A percentile compares a stretch with the other conserved stretches of the same genome.
Evolutionary conservation across 2,888 invertebrate genomes (phyloP).

Genomic region (Epinotia brunnichana): DNA sequence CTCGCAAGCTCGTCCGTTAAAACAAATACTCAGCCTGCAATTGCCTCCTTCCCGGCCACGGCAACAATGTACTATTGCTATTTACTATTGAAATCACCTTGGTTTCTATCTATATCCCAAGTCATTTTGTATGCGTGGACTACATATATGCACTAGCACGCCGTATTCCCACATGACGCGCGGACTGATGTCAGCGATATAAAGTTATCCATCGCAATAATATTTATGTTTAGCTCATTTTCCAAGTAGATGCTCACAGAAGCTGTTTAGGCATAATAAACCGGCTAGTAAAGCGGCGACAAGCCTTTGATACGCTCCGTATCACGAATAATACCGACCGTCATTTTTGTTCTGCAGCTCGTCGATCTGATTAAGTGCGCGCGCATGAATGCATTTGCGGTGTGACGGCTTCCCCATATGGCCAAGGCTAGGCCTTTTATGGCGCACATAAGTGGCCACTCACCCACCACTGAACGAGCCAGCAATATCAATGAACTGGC

Average conservation of each 20-base stretch:
- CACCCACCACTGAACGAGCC: slow-evolving; percentile 82
- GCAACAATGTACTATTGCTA: too few relatives aligned
- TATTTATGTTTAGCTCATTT: slow-evolving; percentile 8
- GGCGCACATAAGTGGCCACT: slow-evolving; percentile 82
- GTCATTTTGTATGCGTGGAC: background rate
- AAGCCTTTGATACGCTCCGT: slow-evolving; percentile 37
- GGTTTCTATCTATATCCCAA: background rate
- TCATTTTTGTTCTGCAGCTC: slow-evolving; percentile 71
- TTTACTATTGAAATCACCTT: background rate
- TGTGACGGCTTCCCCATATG: slow-evolving; percentile 81
- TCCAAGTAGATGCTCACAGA: slow-evolving; percentile 13
- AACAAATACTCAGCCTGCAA: too few relatives aligned
- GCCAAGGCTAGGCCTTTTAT: slow-evolving; percentile 82
- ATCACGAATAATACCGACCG: slow-evolving; percentile 47
- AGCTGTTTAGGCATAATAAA: slow-evolving; percentile 30
- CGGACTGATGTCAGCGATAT: slow-evolving; percentile 6
- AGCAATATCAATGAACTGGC: slow-evolving; percentile 83
- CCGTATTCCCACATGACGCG: slow-evolving; percentile 16
- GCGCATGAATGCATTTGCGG: slow-evolving; percentile 80
- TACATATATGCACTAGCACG: background rate
- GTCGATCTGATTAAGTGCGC: slow-evolving; percentile 74
- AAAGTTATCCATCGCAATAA: slow-evolving; percentile 2
- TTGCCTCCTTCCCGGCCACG: too few relatives aligned
- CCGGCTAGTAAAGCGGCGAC: slow-evolving; percentile 20
- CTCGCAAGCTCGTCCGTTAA: too few relatives aligned